Evolutionary conservation across 2,797 vertebrate species (phyloP), one percentile per base, ranked within the genome.

Genomic region (Anolis apletophallus): DNA sequence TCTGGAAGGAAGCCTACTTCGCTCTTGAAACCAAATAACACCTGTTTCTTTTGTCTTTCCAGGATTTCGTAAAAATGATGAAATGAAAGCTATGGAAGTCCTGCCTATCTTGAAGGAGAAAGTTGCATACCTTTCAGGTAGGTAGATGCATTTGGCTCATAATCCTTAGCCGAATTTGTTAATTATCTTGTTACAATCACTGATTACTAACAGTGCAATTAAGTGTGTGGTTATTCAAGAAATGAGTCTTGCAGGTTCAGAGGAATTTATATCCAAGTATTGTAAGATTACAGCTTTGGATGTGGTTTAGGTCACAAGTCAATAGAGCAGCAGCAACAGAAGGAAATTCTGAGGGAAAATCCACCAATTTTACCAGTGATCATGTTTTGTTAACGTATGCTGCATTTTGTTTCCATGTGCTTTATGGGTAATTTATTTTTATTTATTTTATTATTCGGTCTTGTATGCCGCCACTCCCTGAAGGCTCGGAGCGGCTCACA

Each of bases 61-160:
- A 99, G 99, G 98, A 91, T 99, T 98, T 96, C 97, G 97, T 91
- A 98, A 98, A 97, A 99, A 98, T 95, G 99, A 99, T 96, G 98
- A 99, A 94, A 98, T 99, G 97, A 99, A 98, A 96, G 99, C 99
- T 72, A 98, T 99, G 97, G 99, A 99, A 95, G 98, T 99, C 82
- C 96, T 99, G 91, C 98, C 99, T 89, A 98, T 99, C 95, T 97
- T 99, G 94, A 99, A 99, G 96, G 99, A 99, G 95, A 99, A 99
- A 96, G 98, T 99, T 93, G 99, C 98, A 88, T 99, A 98, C 93
- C 97, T 99, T 94, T 99, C 99, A 97, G 99, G 99, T 98, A 96
- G 88, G 80, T 68, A 29, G 23, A 34, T 80, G 21, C 19, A 64
- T 80, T 59, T 23, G 46, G 0, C 16, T 52, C 72, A 67, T 67